phyloP scores from a whole-genome alignment of 2,113 vertebrate genomes.

The Indri indri region DNA sequence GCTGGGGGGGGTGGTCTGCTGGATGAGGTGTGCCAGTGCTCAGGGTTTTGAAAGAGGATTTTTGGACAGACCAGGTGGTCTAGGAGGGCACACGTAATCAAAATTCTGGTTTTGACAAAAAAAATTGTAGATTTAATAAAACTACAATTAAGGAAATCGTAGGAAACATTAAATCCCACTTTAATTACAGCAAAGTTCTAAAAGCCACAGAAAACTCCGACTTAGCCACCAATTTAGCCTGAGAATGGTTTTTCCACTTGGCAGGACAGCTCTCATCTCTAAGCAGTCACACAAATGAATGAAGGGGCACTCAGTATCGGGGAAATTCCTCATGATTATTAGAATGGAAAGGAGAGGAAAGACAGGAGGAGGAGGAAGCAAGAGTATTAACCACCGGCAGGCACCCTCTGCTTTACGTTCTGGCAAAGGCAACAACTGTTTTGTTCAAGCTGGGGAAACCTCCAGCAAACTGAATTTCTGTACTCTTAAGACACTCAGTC shows the following conservation, averaged over 20 bases:
- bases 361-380: background rate
- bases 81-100: background rate
- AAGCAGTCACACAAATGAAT: background rate
- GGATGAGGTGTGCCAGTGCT: background rate
- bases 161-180: background rate
- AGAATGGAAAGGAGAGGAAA: slow-evolving; percentile 50
- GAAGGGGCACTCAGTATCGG: background rate
- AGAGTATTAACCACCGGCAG: background rate
- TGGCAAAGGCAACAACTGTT: background rate
- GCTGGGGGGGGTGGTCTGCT: background rate
- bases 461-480: background rate
- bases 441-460: background rate
- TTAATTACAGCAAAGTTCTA: background rate
- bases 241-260: slow-evolving; percentile 40
- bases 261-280: background rate
- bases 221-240: background rate
- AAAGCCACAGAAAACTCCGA: background rate
- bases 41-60: background rate
- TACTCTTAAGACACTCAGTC: background rate
- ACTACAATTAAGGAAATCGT: background rate
- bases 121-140: background rate
- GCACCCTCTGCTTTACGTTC: background rate
- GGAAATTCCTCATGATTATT: slow-evolving; percentile 51
- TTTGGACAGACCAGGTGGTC: background rate
- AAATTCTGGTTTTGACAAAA: background rate